Conservation (phyloP, 2,888 invertebrate species). For the Ligdia adustata region DNA sequence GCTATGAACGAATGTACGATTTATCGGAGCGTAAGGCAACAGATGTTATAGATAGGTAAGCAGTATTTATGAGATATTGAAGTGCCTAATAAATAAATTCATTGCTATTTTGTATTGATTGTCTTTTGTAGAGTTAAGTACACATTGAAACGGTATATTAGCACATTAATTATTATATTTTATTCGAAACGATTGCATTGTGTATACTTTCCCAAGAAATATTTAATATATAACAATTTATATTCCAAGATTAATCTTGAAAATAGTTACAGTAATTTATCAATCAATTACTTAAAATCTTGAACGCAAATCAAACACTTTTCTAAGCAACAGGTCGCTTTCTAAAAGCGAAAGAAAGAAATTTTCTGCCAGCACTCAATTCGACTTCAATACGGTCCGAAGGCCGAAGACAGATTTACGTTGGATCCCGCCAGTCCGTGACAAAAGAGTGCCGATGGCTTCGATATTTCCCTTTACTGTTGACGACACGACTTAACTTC, state of each 20-base stretch:
- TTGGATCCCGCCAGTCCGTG: conserved; percentile 14
- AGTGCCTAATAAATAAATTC: conserved; percentile 2
- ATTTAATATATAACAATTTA: too few species aligned
- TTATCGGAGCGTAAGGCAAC: too few species aligned
- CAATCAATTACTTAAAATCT: neutral
- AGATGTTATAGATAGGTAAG: too few species aligned
- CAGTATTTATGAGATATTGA: conserved; percentile 1
- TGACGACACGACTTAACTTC: conserved; percentile 4
- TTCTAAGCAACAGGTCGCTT: conserved; percentile 12
- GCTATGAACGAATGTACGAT: conserved; percentile 1
- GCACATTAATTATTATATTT: too few species aligned
- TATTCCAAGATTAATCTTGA: too few species aligned
- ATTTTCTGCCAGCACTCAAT: conserved; percentile 26
- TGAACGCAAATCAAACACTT: neutral
- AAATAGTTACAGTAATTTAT: too few species aligned
- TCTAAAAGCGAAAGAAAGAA: conserved; percentile 3
- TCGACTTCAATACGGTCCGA: conserved; percentile 29
- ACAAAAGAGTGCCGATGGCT: conserved; percentile 20
- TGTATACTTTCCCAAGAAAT: too few species aligned
- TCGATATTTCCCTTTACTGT: neutral
- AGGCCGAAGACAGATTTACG: conserved; percentile 20
- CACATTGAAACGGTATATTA: too few species aligned
- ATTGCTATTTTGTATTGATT: neutral
- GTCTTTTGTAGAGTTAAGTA: too few species aligned
- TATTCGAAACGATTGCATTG: too few species aligned